These are phyloP conservation scores for Drosophila bocki DNA, from an alignment of 1,140 invertebrate genomes.

Conservation along the genomic window DNA sequence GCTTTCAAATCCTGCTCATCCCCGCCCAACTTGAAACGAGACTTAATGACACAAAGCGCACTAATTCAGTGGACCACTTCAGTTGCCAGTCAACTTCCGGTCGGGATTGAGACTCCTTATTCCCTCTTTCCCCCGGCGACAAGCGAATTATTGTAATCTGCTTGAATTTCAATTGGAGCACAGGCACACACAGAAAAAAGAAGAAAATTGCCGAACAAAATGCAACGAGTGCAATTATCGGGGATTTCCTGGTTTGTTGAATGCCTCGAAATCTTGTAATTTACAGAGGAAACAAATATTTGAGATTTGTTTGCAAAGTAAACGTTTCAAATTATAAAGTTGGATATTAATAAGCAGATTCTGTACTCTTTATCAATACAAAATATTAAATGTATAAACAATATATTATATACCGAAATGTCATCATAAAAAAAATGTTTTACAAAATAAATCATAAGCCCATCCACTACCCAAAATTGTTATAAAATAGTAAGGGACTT, in stretches of 20 bases:
- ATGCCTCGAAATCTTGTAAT: conserved; percentile 25
- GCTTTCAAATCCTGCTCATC: conserved; percentile 16
- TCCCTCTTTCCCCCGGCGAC: background rate
- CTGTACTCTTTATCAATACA: background rate
- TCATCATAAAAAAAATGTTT: background rate
- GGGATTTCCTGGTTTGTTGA: conserved; percentile 24
- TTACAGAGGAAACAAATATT: conserved; percentile 2
- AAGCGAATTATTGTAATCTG: conserved; percentile 77
- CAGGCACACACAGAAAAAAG: conserved; percentile 2
- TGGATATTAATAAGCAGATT: background rate
- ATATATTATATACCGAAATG: background rate
- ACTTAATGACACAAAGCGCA: conserved; percentile 80
- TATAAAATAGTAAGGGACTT: background rate
- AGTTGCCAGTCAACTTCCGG: conserved; percentile 17
- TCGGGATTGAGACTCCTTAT: conserved; percentile 9
- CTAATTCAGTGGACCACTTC: conserved; percentile 57
- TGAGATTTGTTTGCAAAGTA: background rate
- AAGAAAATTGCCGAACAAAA: conserved; percentile 22
- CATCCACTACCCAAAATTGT: no score
- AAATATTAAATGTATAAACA: background rate
- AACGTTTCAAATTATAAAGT: background rate
- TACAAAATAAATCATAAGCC: background rate
- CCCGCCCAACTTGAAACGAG: conserved; percentile 65
- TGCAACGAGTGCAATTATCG: conserved; percentile 58
- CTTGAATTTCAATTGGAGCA: conserved; percentile 62